Conservation (phyloP, 2,113 vertebrate species). For the Brachyistius frenatus region DNA sequence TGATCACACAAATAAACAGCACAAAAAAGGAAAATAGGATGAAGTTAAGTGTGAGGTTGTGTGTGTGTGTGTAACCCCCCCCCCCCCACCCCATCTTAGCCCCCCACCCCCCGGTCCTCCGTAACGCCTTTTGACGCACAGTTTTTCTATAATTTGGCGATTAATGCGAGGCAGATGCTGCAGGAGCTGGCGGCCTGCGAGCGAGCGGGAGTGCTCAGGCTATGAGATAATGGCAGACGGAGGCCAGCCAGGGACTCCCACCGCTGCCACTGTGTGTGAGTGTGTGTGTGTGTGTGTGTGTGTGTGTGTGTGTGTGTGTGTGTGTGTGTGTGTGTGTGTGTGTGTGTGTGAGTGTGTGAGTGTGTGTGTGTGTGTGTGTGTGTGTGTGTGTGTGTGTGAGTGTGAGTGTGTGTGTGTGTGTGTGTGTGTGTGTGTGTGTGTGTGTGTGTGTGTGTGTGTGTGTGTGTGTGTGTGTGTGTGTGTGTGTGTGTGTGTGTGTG, state of each 20-base stretch:
- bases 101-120: conserved; percentile 1
- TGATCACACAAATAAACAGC: too few species aligned
- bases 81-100: neutral
- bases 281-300: conserved; percentile 43
- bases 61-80: neutral
- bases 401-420: too few species aligned
- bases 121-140: conserved; percentile 71
- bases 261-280: conserved; percentile 43
- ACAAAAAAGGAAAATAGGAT: neutral
- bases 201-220: conserved; percentile 80
- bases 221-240: conserved; percentile 82
- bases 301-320: conserved; percentile 12
- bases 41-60: neutral
- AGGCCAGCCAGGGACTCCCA: conserved; percentile 71
- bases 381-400: too few species aligned
- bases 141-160: conserved; percentile 78
- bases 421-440: too few species aligned
- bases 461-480: too few species aligned
- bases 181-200: conserved; percentile 62
- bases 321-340: conserved; percentile 10
- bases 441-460: too few species aligned
- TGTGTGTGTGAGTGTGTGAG: conserved; percentile 37
- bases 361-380: conserved; percentile 38
- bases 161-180: conserved; percentile 85
- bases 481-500: too few species aligned